Evolutionary conservation across 2,797 vertebrate genomes (phyloP).

Genomic region (Rhyacichthys aspro): DNA sequence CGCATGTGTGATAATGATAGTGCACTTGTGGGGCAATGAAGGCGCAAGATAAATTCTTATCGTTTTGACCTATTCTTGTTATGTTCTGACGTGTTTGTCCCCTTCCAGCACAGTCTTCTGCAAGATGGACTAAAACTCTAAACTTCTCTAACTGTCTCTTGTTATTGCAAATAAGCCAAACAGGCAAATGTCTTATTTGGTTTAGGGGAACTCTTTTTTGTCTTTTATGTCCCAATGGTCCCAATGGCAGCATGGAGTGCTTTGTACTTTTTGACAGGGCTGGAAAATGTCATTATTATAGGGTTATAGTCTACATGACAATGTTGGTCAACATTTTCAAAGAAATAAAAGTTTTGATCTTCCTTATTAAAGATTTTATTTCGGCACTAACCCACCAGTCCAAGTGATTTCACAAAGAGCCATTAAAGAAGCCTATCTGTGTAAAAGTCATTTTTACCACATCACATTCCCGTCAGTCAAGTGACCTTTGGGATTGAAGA

Average conservation of each 20-base stretch:
- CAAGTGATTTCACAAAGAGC: conserved; percentile 8
- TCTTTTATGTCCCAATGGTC: too few species aligned
- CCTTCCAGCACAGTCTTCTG: conserved; percentile 7
- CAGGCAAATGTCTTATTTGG: too few species aligned
- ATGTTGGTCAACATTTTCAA: too few species aligned
- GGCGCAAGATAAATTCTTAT: conserved; percentile 62
- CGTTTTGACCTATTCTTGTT: conserved; percentile 48
- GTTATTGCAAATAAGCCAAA: too few species aligned
- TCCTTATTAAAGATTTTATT: background rate
- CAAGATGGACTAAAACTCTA: too few species aligned
- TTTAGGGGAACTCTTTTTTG: too few species aligned
- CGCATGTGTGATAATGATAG: conserved; percentile 30
- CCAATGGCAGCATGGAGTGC: too few species aligned
- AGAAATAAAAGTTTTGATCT: background rate
- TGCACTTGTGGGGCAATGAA: conserved; percentile 26
- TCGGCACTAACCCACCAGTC: conserved; percentile 33
- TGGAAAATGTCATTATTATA: too few species aligned
- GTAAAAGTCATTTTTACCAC: conserved; percentile 21
- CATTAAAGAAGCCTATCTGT: conserved; percentile 32
- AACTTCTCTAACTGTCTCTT: too few species aligned
- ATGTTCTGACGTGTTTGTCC: conserved; percentile 41
- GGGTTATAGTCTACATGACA: too few species aligned
- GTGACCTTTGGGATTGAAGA: conserved; percentile 55
- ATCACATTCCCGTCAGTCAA: conserved; percentile 35
- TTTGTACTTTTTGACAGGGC: too few species aligned